Evolutionary conservation across 2,797 vertebrate genomes (phyloP).

Genomic region (Malacoraja senta): DNA sequence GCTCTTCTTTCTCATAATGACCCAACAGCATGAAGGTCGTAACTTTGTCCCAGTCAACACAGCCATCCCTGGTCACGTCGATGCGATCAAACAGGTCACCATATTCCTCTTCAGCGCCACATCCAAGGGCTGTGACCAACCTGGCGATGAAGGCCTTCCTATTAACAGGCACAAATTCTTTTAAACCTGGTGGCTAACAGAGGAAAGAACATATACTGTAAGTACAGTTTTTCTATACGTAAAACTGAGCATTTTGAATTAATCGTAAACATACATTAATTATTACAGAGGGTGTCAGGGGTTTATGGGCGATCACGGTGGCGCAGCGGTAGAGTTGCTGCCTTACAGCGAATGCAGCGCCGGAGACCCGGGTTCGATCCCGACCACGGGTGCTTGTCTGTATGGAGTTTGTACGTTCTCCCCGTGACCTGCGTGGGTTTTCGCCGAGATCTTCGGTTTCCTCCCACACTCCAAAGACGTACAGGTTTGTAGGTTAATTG

Average conservation of each 20-base stretch:
- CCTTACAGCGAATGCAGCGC: no score
- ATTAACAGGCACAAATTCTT: conserved; percentile 51
- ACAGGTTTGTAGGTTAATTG: no score
- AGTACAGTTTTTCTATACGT: conserved; percentile 21
- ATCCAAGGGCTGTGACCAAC: conserved; percentile 52
- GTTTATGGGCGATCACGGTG: no score
- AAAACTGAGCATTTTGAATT: background rate
- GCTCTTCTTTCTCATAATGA: conserved; percentile 68
- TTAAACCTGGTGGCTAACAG: conserved; percentile 46
- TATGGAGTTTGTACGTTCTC: no score
- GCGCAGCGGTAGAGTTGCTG: no score
- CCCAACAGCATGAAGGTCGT: conserved; percentile 66
- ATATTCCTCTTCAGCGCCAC: conserved; percentile 63
- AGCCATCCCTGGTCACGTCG: conserved; percentile 57
- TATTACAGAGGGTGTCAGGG: no score
- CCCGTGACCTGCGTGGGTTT: no score
- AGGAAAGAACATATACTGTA: conserved; percentile 17
- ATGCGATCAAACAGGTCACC: conserved; percentile 71
- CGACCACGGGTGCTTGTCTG: no score
- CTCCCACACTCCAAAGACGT: no score
- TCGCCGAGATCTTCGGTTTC: no score
- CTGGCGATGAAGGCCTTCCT: conserved; percentile 59
- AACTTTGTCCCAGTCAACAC: conserved; percentile 64
- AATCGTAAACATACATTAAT: background rate
- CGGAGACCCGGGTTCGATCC: no score